phyloP scores from a whole-genome alignment of 2,797 vertebrate species.

The Benthosema pterotum region DNA sequence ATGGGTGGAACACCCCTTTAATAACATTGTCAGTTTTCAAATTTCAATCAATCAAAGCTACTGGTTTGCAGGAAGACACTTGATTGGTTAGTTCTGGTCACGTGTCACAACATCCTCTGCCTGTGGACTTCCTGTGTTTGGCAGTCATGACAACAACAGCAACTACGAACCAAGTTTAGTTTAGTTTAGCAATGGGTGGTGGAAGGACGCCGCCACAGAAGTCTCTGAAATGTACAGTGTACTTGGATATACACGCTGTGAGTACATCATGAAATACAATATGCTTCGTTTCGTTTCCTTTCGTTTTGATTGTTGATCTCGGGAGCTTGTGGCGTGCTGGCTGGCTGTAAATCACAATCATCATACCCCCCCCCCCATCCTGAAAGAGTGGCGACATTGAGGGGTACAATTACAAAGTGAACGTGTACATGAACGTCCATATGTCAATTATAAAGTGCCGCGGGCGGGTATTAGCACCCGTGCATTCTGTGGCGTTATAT shows the following conservation, averaged over 20 bases:
- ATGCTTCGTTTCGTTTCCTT: constrained; percentile 39
- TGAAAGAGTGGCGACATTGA: too few species aligned
- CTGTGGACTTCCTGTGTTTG: constrained; percentile 33
- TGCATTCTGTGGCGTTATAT: too few species aligned
- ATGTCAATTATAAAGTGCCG: too few species aligned
- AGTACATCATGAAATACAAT: constrained; percentile 45
- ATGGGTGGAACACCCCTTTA: too few species aligned
- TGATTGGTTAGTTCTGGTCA: constrained; percentile 66
- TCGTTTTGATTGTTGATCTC: not conserved
- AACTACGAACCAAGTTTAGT: constrained; percentile 70
- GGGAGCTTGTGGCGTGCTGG: too few species aligned
- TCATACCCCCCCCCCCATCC: too few species aligned
- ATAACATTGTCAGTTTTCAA: too few species aligned
- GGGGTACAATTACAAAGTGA: not conserved
- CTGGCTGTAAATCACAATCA: too few species aligned
- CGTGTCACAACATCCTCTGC: constrained; percentile 72
- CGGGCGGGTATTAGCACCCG: too few species aligned
- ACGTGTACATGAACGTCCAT: not conserved
- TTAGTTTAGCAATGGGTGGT: constrained; percentile 44
- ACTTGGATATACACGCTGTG: constrained; percentile 73
- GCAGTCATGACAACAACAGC: constrained; percentile 71
- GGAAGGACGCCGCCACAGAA: constrained; percentile 54
- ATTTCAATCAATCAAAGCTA: not conserved
- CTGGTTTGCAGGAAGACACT: not conserved
- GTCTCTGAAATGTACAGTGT: constrained; percentile 74